Base-by-base conservation (phyloP, 2,797 vertebrate genomes). In the Catamblyrhynchus diadema region DNA sequence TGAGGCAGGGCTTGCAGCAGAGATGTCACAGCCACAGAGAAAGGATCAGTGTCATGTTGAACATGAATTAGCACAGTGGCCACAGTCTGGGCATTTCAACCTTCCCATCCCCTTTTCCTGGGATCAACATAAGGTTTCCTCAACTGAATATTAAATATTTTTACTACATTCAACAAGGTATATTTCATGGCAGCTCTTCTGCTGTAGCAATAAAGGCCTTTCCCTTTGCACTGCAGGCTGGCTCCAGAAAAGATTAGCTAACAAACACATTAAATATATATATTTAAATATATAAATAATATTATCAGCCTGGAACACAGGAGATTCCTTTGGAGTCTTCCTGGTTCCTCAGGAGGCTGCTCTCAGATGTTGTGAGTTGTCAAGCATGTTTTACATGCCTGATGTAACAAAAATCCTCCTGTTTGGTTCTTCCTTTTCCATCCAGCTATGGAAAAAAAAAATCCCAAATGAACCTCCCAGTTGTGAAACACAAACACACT, bases 41-140 rank as follows among this genome's bases (percentile, higher is more conserved):
- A 48, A 51, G 48, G 27, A 56, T 79, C 73, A 62, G 54, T 3
- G 30, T 71, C 44, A 11, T 0, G 4, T 0, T n/a, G 32, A 56
- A 62, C 28, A 5, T 1, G 8, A 88, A 60, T 20, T 9, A 25
- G 22, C 39, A 30, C 61, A 65, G 54, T 11, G 11, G 24, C 14
- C 42, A 50, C 0, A 0, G 19, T 5, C n/a, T 32, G 33, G 20
- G 7, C 19, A 28, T 50, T 41, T 39, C 2, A 6, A 8, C 24
- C 8, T 22, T 59, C 30, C 48, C 33, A 56, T 1, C 19, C 21
- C 32, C 14, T 50, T 42, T 48, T 25, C 30, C 39, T 37, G 8
- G 21, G 10, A 47, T n/a, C 80, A 84, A 32, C 6, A 10, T 5
- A 25, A 47, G 0, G 0, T 32, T 33, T 37, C 30, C 41, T 59